Base-by-base conservation (phyloP, 2,797 vertebrate genomes). In the Falco concolor region DNA sequence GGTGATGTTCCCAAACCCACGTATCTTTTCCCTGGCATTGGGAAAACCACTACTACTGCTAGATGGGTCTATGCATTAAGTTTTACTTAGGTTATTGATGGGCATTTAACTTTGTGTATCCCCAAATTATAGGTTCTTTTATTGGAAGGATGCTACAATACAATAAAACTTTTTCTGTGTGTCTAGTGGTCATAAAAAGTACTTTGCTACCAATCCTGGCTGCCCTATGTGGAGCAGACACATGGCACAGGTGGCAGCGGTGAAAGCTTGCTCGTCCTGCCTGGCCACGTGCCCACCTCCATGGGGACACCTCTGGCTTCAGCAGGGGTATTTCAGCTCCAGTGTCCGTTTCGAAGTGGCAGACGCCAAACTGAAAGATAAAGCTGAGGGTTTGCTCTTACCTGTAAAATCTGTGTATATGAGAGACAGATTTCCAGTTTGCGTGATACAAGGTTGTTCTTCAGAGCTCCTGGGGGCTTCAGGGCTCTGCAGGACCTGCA, bases 361-460 rank as follows among this genome's bases (percentile, higher is more conserved):
- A 73, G 38, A 64, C 24, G 38, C n/a, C 18, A 47, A 59, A 34
- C 30, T 5, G 5, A 47, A 65, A 72, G 13, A 21, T 65, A 40
- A 53, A 64, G 38, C 45, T 34, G 38, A 53, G 45, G 13, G 11
- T 57, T 84, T 84, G 7, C 24, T 72, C 38, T 64, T n/a, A 72
- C 32, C 52, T 45, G 24, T 60, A 52, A 84, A 84, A 73, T 21
- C 44, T 18, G 0, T 20, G 19, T 13, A 28, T 24, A 4, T 18
- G 25, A 44, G n/a, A 47, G 14, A 20, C 2, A 14, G 24, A 68
- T 53, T 67, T 60, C 17, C n/a, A 42, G 69, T 56, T 79, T 49
- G 30, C 5, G 1, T 47, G 21, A 56, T 32, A 64, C 1, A 0
- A 50, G 14, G 25, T 34, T 2, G 0, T 54, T 68, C 30, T 53